Base-by-base conservation (phyloP, 2,113 vertebrate genomes). In the Saccopteryx bilineata region DNA sequence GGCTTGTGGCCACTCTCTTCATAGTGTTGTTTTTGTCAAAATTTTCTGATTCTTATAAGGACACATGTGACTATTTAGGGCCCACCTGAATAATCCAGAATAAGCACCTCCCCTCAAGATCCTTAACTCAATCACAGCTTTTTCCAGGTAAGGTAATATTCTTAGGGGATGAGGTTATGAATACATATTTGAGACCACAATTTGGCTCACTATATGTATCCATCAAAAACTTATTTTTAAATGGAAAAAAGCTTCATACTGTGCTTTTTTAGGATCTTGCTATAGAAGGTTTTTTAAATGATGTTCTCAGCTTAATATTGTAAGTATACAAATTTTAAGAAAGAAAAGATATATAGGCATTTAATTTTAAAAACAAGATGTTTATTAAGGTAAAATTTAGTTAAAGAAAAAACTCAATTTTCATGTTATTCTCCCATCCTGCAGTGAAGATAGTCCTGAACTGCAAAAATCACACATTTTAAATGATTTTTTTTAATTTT, bases 281-380 rank as follows among this genome's bases (percentile, higher is more conserved):
- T 90, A 74, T 74, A 52, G 63, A 91, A 76, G 17, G 1, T 23
- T 83, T 71, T 65, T 61, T 58, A 94, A 91, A 88, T 54, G 79
- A 69, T 85, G 4, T 54, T 83, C 21, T 17, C 5, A 3, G 61
- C 69, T 80, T 76, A 66, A 75, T 54, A 81, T 5, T 33, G 9
- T 13, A 56, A 9, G 15, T 28, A 58, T 23, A 75, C 1, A 71
- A 39, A 46, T 69, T 78, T 39, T 54, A 18, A n/a, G 69, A 75
- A 9, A n/a, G 58, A 81, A 65, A 50, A 65, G 24, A 78, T 82
- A 71, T 1, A 11, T 23, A 69, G 8, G 31, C 14, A 76, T 17
- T 71, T 81, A 72, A 56, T 24, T 39, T 63, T 24, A 39, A 28
- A 80, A 90, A 23, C 33, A 93, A 69, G 15, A 0, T 31, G 88